A percentile compares a stretch with the other conserved stretches of the same genome.
Evolutionary conservation across 1,140 invertebrate genomes (phyloP).

Genomic region (Papilio polytes): DNA sequence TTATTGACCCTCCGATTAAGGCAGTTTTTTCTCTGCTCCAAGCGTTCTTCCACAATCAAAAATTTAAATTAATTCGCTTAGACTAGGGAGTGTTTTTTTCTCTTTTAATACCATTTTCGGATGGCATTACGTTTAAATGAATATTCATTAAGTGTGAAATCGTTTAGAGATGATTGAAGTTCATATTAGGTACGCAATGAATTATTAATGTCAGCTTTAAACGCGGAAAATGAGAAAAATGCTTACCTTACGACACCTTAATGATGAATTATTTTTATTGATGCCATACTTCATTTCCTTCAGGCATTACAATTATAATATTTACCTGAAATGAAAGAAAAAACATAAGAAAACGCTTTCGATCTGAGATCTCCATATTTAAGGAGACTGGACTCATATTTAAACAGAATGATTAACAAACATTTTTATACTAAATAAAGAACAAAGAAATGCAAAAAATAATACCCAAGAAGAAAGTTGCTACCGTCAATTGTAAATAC

Average conservation of each 20-base stretch:
- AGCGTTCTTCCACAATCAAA: slow-evolving; percentile 75
- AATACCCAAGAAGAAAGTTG: slow-evolving; percentile 4
- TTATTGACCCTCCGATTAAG: slow-evolving; percentile 68
- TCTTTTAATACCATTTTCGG: slow-evolving; percentile 76
- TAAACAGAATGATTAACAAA: too few species aligned
- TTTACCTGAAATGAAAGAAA: slow-evolving; percentile 24
- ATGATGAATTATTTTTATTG: background rate
- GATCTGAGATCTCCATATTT: too few species aligned
- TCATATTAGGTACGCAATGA: slow-evolving; percentile 75
- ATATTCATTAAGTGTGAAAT: slow-evolving; percentile 80
- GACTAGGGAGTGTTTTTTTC: slow-evolving; percentile 68
- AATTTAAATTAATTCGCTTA: slow-evolving; percentile 77
- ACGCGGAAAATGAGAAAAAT: background rate
- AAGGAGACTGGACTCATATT: too few species aligned
- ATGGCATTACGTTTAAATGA: slow-evolving; percentile 79
- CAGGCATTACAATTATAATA: background rate
- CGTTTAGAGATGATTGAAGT: slow-evolving; percentile 80
- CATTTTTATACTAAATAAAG: background rate
- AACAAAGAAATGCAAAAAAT: slow-evolving; percentile 7
- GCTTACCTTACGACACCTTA: slow-evolving; percentile 2
- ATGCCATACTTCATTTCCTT: background rate
- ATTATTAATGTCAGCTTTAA: slow-evolving; percentile 64
- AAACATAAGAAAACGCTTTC: background rate
- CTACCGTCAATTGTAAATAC: slow-evolving; percentile 26
- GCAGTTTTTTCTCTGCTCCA: slow-evolving; percentile 52